These are phyloP conservation scores for Bettongia penicillata DNA, from an alignment of 2,113 vertebrate species.

Conservation along the genomic window DNA sequence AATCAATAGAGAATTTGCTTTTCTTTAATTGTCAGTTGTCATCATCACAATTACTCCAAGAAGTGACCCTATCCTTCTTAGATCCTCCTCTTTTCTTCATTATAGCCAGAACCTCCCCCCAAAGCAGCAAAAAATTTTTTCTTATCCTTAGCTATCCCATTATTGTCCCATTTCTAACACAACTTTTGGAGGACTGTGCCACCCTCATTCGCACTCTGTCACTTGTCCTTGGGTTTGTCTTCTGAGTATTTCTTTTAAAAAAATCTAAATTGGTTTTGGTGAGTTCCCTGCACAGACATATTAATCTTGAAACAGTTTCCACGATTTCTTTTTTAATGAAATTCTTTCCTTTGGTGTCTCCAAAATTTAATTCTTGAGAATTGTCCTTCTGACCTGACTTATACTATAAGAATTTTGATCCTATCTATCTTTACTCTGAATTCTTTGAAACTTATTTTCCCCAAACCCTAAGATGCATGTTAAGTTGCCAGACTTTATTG, in stretches of 20 bases:
- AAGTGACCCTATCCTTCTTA: not conserved
- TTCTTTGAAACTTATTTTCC: not conserved
- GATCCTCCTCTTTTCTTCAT: not conserved
- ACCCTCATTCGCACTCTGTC: not conserved
- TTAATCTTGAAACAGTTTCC: not conserved
- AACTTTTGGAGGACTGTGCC: not conserved
- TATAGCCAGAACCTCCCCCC: not conserved
- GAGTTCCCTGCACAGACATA: not conserved
- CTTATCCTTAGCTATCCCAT: not conserved
- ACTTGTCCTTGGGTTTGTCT: not conserved
- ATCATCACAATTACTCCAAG: not conserved
- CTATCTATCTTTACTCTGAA: not conserved
- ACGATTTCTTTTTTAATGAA: not conserved
- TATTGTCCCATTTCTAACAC: not conserved
- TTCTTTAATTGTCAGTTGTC: not conserved
- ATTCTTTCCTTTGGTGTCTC: not conserved
- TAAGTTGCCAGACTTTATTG: not conserved
- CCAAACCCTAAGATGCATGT: not conserved
- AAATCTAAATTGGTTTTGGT: not conserved
- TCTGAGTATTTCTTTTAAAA: not conserved
- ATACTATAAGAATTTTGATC: not conserved
- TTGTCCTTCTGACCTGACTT: not conserved
- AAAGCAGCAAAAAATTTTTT: not conserved
- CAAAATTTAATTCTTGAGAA: not conserved
- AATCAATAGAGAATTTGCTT: not conserved